Evolutionary conservation across 1,140 invertebrate genomes (phyloP).

Genomic region (Dryas iulia): DNA sequence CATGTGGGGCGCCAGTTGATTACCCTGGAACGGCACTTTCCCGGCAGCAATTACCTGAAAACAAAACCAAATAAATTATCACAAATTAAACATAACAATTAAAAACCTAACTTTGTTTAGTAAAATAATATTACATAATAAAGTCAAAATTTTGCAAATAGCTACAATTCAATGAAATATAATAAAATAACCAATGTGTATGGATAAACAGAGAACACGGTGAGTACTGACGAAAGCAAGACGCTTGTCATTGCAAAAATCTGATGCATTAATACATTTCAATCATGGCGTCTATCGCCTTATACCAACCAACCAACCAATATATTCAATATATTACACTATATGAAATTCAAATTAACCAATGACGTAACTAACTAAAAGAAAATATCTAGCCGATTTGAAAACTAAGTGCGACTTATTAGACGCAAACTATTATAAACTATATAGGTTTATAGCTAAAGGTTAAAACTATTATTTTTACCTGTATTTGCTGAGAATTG

Average conservation of each 20-base stretch:
- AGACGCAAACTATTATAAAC: no score
- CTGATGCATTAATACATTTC: slow-evolving; percentile 3
- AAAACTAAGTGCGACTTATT: no score
- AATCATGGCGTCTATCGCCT: neutral
- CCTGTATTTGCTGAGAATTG: slow-evolving; percentile 90
- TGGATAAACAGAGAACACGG: neutral
- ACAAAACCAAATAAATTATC: no score
- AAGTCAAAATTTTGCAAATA: no score
- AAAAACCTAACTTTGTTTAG: neutral
- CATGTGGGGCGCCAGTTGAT: slow-evolving; percentile 89
- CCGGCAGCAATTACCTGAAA: slow-evolving; percentile 88
- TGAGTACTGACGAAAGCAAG: neutral
- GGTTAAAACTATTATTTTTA: slow-evolving; percentile 58
- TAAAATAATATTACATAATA: no score
- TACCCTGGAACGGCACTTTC: slow-evolving; percentile 90
- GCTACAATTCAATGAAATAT: no score
- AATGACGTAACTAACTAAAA: neutral
- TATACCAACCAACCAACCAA: no score
- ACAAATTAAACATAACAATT: slow-evolving; percentile 10
- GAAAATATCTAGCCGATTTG: no score
- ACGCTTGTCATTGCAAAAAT: neutral
- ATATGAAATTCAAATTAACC: neutral
- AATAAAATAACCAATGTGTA: neutral
- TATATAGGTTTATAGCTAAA: no score
- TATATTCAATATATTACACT: neutral